Conservation (phyloP, 2,888 invertebrate genomes). For the Dasysyrphus albostriatus region DNA sequence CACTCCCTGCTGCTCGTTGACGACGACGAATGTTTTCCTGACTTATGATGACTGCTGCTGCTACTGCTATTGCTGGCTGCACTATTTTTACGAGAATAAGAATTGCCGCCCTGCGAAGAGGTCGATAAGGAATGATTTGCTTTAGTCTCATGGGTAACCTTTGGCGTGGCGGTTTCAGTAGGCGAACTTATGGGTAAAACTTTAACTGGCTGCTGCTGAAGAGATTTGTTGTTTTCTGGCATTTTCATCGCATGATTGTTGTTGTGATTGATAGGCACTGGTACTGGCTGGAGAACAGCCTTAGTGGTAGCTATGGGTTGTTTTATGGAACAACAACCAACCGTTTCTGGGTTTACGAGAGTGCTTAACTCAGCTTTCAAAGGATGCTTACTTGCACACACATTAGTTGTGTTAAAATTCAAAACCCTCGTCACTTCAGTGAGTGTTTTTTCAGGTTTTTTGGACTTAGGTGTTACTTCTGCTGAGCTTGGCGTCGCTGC, state of each 20-base stretch:
- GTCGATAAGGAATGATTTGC: constrained; percentile 77
- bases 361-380: constrained; percentile 26
- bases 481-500: constrained; percentile 62
- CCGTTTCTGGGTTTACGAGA: constrained; percentile 21
- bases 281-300: constrained; percentile 43
- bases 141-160: constrained; percentile 71
- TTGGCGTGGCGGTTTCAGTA: constrained; percentile 58
- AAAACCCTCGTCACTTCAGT: constrained; percentile 82
- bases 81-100: constrained; percentile 73
- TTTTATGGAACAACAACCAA: constrained; percentile 72
- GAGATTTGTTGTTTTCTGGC: constrained; percentile 64
- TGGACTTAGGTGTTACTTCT: constrained; percentile 60
- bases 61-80: constrained; percentile 71
- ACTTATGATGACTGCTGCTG: constrained; percentile 75
- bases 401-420: constrained; percentile 78
- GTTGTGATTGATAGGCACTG: constrained; percentile 62
- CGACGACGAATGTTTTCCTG: constrained; percentile 78
- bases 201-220: constrained; percentile 43
- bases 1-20: constrained; percentile 84
- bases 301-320: constrained; percentile 35
- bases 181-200: constrained; percentile 31
- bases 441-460: constrained; percentile 79
- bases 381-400: constrained; percentile 13
- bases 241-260: constrained; percentile 64
- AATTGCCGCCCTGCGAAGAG: constrained; percentile 76